Percentiles rank a stretch among this genome's conserved stretches.
Evolutionary conservation across 2,888 invertebrate species (phyloP).

Genomic region (Tanypteryx hageni): DNA sequence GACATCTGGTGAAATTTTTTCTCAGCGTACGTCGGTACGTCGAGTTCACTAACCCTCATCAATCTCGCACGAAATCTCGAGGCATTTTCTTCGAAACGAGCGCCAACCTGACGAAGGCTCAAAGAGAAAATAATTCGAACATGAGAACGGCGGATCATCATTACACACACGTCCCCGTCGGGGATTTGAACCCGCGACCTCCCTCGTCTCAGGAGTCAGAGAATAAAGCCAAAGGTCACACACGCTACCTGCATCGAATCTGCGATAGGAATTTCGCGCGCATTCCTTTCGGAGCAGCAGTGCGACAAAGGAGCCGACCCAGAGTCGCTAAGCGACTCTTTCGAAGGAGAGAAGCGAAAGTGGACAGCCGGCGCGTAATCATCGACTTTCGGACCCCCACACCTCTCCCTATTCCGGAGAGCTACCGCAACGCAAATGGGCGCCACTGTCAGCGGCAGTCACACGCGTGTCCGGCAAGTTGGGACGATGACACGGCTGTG

Average conservation of each 20-base stretch:
- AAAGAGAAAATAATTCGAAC: background rate
- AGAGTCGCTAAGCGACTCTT: background rate
- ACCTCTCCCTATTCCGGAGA: background rate
- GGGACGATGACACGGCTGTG: background rate
- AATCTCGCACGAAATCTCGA: no score
- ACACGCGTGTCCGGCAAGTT: background rate
- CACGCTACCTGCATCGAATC: background rate
- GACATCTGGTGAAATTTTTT: no score
- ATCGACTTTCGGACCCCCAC: background rate
- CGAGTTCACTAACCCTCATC: no score
- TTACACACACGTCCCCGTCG: background rate
- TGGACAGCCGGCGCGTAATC: no score
- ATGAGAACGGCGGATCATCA: background rate
- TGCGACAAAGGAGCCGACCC: background rate
- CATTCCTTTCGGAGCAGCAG: background rate
- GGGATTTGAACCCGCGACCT: constrained; percentile 27
- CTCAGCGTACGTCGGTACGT: no score
- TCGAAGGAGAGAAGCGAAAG: no score
- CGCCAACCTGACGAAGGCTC: background rate
- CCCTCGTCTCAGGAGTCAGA: background rate
- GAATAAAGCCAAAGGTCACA: no score
- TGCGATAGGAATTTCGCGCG: background rate
- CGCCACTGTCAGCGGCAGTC: background rate
- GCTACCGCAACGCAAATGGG: background rate
- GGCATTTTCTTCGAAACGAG: no score